Conservation (phyloP, 2,113 vertebrate genomes). For the Rhinichthys klamathensis region DNA sequence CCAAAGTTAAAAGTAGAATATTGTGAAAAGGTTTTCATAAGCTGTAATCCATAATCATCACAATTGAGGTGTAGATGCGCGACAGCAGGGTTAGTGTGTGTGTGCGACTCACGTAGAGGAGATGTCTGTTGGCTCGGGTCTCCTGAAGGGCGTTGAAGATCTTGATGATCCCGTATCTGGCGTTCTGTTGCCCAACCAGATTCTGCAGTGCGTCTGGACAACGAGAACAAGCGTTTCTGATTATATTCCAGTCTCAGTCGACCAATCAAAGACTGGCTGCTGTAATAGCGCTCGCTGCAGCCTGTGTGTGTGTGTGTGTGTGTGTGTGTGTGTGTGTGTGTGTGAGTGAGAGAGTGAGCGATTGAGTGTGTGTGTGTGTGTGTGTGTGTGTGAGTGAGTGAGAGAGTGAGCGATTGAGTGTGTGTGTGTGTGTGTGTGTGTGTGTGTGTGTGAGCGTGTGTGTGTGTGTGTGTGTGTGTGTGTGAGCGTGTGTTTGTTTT, state of each 20-base stretch:
- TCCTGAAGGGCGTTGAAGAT: conserved; percentile 96
- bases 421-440: too few relatives aligned
- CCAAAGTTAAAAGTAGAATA: too few relatives aligned
- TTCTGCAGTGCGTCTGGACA: conserved; percentile 88
- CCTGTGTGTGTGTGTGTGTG: too few relatives aligned
- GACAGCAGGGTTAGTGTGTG: neutral
- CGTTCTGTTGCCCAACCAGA: conserved; percentile 97
- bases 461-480: conserved; percentile 68
- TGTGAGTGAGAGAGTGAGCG: too few relatives aligned
- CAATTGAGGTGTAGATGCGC: too few relatives aligned
- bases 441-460: neutral
- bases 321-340: too few relatives aligned
- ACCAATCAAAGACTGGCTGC: neutral
- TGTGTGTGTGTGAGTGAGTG: too few relatives aligned
- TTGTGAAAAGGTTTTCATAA: too few relatives aligned
- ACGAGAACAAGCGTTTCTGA: neutral
- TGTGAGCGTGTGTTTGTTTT: too few relatives aligned
- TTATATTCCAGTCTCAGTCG: neutral
- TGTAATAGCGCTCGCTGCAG: neutral
- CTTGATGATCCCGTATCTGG: conserved; percentile 93
- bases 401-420: too few relatives aligned
- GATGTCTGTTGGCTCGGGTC: conserved; percentile 93
- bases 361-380: too few relatives aligned
- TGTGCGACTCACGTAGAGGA: conserved; percentile 89
- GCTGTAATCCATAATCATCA: too few relatives aligned